These are phyloP conservation scores for Branchellion lobata DNA, from an alignment of 2,888 invertebrate species.

Conservation along the genomic window DNA sequence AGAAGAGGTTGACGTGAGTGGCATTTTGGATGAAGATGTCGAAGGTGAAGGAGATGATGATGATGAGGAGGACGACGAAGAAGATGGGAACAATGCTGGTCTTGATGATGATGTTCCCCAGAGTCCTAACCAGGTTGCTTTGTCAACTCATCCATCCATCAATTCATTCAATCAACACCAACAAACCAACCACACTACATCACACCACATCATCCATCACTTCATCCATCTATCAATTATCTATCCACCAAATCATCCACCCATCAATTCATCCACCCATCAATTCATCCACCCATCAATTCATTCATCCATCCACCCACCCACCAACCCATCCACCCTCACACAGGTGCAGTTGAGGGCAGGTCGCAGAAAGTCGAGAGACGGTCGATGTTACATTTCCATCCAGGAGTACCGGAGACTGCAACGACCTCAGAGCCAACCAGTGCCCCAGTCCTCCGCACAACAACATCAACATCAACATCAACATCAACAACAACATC, in stretches of 20 bases:
- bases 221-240: too few species aligned
- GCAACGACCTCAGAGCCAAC: constrained; percentile 30
- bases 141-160: too few species aligned
- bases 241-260: too few species aligned
- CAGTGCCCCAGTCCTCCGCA: constrained; percentile 52
- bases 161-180: too few species aligned
- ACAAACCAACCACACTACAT: too few species aligned
- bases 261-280: too few species aligned
- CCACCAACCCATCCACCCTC: not conserved
- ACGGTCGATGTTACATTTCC: constrained; percentile 45
- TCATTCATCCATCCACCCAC: too few species aligned
- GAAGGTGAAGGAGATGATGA: constrained; percentile 7
- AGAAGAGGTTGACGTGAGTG: not conserved
- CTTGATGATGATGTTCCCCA: not conserved
- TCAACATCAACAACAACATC: constrained; percentile 54
- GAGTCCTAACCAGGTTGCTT: too few species aligned
- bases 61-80: not conserved
- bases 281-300: too few species aligned
- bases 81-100: not conserved
- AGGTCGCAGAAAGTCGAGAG: constrained; percentile 19
- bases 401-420: constrained; percentile 47
- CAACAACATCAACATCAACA: constrained; percentile 57
- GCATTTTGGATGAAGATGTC: not conserved
- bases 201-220: too few species aligned
- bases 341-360: not conserved